Evolutionary conservation across 2,113 vertebrate species (phyloP).

Genomic region (Noturus placidus): DNA sequence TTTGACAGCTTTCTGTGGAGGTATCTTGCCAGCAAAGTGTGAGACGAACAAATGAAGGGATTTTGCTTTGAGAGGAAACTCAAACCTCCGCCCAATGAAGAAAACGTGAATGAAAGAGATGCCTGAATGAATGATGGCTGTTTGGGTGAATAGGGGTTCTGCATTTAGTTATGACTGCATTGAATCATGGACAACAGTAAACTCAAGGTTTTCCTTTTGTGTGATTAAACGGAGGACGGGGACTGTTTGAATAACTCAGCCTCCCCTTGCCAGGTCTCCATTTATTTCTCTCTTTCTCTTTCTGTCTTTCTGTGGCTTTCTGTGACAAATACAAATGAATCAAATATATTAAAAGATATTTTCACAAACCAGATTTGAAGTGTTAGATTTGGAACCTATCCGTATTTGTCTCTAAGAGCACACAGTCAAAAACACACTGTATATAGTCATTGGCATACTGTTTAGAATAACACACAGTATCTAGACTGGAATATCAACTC

Average conservation of each 20-base stretch:
- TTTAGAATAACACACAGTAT: slow-evolving; percentile 41
- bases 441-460: slow-evolving; percentile 18
- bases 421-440: slow-evolving; percentile 13
- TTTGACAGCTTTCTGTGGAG: slow-evolving; percentile 66
- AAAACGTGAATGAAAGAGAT: slow-evolving; percentile 60
- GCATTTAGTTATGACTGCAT: slow-evolving; percentile 51
- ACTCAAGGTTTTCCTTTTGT: slow-evolving; percentile 40
- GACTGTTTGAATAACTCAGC: slow-evolving; percentile 31
- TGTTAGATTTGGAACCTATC: slow-evolving; percentile 15
- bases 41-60: slow-evolving; percentile 59
- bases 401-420: slow-evolving; percentile 23
- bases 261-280: slow-evolving; percentile 31
- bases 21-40: slow-evolving; percentile 64
- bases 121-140: slow-evolving; percentile 57
- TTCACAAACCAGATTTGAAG: background rate
- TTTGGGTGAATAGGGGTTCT: slow-evolving; percentile 52
- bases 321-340: slow-evolving; percentile 8
- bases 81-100: slow-evolving; percentile 59
- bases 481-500: slow-evolving; percentile 39
- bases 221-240: slow-evolving; percentile 35
- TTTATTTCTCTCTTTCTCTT: slow-evolving; percentile 22
- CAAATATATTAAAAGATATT: slow-evolving; percentile 7
- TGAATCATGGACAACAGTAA: slow-evolving; percentile 49
- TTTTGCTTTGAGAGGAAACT: slow-evolving; percentile 59
- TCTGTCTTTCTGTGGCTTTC: slow-evolving; percentile 24